Conservation (phyloP, 2,113 vertebrate species). For the Pipa parva region DNA sequence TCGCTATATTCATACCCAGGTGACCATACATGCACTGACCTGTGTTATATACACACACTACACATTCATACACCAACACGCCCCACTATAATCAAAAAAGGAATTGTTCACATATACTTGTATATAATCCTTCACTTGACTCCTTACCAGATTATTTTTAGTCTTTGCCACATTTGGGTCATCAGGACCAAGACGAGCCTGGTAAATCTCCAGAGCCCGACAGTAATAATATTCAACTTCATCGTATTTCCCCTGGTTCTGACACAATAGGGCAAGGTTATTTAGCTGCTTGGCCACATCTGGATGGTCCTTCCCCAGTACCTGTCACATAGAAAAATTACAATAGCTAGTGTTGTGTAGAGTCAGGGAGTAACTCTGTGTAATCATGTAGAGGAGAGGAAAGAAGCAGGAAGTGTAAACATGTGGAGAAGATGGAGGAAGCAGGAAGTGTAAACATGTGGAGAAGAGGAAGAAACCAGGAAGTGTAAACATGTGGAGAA, state of each 20-base stretch:
- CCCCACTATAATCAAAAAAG: too few species aligned
- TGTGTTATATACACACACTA: too few species aligned
- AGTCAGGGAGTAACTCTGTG: rapidly evolving
- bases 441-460: too few species aligned
- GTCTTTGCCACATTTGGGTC: constrained; percentile 96
- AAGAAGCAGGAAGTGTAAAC: not conserved
- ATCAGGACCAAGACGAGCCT: constrained; percentile 84
- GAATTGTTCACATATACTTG: too few species aligned
- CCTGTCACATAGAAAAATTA: constrained; percentile 68
- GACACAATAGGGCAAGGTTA: constrained; percentile 92
- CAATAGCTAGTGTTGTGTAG: too few species aligned
- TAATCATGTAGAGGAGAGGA: too few species aligned
- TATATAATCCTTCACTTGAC: too few species aligned
- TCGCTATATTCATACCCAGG: too few species aligned
- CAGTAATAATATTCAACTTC: constrained; percentile 96
- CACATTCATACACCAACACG: too few species aligned
- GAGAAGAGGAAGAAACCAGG: too few species aligned
- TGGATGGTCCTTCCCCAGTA: constrained; percentile 90
- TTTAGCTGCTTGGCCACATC: constrained; percentile 98
- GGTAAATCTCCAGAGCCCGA: constrained; percentile 92
- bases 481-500: too few species aligned
- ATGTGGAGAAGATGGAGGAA: not conserved
- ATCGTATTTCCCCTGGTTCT: constrained; percentile 98
- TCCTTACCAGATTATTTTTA: constrained; percentile 91
- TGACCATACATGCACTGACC: too few species aligned